Percentiles rank a stretch among this genome's conserved stretches.
These are phyloP conservation scores for Hippopotamus amphibius DNA, from an alignment of 2,113 vertebrate genomes.

Conservation along the genomic window DNA sequence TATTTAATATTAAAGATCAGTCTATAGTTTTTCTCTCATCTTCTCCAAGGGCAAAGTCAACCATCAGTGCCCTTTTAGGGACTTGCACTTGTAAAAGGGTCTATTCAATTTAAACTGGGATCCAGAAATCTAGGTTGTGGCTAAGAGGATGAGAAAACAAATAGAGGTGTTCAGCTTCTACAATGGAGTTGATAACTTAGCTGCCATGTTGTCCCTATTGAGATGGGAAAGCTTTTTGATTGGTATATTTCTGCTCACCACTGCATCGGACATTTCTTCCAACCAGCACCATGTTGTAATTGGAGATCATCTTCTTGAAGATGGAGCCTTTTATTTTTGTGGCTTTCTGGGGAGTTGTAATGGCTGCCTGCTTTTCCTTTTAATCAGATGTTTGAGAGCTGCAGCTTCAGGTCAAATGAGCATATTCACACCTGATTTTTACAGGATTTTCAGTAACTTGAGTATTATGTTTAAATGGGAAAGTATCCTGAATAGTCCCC, in stretches of 20 bases:
- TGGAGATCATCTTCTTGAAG: conserved; percentile 73
- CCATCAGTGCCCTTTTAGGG: not conserved
- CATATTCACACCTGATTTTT: not conserved
- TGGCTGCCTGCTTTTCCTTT: conserved; percentile 32
- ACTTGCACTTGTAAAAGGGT: conserved; percentile 42
- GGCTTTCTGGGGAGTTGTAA: conserved; percentile 68
- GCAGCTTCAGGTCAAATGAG: not conserved
- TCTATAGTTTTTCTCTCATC: conserved; percentile 47
- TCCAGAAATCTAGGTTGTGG: conserved; percentile 61
- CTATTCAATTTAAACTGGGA: conserved; percentile 29
- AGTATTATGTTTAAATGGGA: conserved; percentile 30
- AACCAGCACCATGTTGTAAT: conserved; percentile 43
- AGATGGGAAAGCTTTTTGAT: conserved; percentile 26
- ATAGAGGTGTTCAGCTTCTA: not conserved
- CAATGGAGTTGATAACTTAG: not conserved
- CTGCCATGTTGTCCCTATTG: conserved; percentile 11
- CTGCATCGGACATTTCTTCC: conserved; percentile 6
- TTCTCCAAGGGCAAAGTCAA: conserved; percentile 45
- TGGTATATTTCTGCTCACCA: not conserved
- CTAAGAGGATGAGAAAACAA: conserved; percentile 53
- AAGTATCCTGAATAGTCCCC: conserved; percentile 18
- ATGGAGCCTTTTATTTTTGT: conserved; percentile 77
- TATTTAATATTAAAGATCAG: conserved; percentile 77
- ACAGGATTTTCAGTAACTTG: rapidly evolving
- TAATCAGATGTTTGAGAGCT: conserved; percentile 41